Evolutionary conservation across 2,113 vertebrate genomes (phyloP).

Genomic region (Rutilus rutilus): DNA sequence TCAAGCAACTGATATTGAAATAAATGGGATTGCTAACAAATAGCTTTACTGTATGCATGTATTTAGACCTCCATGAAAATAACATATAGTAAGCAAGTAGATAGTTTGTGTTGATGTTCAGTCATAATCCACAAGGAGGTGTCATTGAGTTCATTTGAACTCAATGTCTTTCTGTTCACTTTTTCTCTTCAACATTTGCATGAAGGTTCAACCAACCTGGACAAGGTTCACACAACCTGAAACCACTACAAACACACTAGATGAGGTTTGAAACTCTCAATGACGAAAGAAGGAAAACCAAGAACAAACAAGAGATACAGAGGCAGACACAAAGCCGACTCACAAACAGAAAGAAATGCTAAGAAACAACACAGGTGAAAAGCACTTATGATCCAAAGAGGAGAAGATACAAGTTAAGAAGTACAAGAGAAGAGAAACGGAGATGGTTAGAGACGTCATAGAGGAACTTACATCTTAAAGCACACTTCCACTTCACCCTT

Average conservation of each 20-base stretch:
- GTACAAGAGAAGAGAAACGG: background rate
- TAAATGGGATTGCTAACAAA: background rate
- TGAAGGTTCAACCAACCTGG: background rate
- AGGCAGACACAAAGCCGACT: background rate
- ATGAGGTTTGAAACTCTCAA: background rate
- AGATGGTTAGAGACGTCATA: conserved; percentile 21
- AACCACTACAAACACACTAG: conserved; percentile 27
- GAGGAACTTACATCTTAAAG: background rate
- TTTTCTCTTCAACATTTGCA: background rate
- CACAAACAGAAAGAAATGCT: background rate
- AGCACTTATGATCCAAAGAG: background rate
- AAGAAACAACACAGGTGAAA: background rate
- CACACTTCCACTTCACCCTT: conserved; percentile 13
- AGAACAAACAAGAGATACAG: background rate
- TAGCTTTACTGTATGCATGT: background rate
- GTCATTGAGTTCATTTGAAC: conserved; percentile 11
- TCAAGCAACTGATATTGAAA: too few species aligned
- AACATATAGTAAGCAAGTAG: background rate
- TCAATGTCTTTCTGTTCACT: background rate
- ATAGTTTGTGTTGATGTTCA: background rate
- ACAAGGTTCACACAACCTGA: conserved; percentile 14
- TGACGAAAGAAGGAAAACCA: background rate
- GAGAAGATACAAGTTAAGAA: background rate
- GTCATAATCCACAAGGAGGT: conserved; percentile 26
- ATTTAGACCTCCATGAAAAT: background rate